Conservation (phyloP, 2,888 invertebrate species). For the Pyralis farinalis region DNA sequence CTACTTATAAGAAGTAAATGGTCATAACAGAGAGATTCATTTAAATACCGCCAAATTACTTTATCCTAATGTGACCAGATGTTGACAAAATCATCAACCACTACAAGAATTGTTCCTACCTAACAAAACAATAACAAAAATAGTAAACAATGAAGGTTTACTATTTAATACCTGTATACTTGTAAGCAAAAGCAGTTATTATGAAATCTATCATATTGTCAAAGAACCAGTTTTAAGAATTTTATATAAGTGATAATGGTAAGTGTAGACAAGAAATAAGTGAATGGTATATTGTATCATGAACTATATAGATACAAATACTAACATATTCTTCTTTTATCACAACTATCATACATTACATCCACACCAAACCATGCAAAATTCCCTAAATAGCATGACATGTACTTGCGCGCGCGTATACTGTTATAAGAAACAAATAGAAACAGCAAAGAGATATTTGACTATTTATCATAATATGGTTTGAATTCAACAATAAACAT, state of each 20-base stretch:
- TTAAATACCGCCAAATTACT: constrained; percentile 18
- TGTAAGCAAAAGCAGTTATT: no score
- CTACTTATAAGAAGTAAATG: background rate
- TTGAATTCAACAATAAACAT: background rate
- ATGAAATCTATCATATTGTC: no score
- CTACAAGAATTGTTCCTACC: background rate
- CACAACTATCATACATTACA: constrained; percentile 14
- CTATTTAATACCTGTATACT: no score
- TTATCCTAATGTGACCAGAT: constrained; percentile 18
- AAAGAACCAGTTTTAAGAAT: constrained; percentile 4
- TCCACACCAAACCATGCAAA: constrained; percentile 10
- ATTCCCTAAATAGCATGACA: constrained; percentile 16
- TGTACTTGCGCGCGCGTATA: constrained; percentile 13
- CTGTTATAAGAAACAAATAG: constrained; percentile 17
- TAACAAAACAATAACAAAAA: no score
- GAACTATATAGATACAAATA: constrained; percentile 32
- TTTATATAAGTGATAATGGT: constrained; percentile 22
- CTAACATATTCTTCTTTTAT: constrained; percentile 23
- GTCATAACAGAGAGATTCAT: background rate
- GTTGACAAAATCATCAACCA: background rate
- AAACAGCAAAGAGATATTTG: constrained; percentile 11
- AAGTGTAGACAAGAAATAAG: constrained; percentile 27
- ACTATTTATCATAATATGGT: constrained; percentile 2
- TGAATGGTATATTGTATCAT: constrained; percentile 18
- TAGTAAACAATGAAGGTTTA: no score